Conservation (phyloP, 2,797 vertebrate genomes). For the Urosaurus nigricauda region DNA sequence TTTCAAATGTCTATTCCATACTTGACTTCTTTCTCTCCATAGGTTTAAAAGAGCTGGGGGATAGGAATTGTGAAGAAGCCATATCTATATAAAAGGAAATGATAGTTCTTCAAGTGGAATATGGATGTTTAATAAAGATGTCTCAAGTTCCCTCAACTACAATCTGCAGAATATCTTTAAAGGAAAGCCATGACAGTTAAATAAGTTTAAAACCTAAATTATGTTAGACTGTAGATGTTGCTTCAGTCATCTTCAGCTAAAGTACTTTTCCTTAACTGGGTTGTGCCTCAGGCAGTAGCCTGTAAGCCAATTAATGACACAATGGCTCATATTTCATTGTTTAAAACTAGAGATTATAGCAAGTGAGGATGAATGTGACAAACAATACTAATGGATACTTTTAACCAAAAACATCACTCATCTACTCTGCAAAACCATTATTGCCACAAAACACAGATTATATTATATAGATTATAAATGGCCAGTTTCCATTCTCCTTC, state of each 20-base stretch:
- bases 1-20: neutral
- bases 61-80: neutral
- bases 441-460: neutral
- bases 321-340: neutral
- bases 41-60: neutral
- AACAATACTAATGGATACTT: neutral
- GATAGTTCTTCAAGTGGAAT: neutral
- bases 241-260: constrained; percentile 2
- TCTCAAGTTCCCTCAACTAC: neutral
- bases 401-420: constrained; percentile 12
- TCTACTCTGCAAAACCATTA: neutral
- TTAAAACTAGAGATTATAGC: constrained; percentile 10
- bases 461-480: constrained; percentile 12
- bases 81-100: neutral
- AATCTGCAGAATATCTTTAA: neutral
- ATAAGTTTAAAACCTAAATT: constrained; percentile 8
- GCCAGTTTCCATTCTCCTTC: constrained; percentile 16
- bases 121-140: neutral
- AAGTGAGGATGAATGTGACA: neutral
- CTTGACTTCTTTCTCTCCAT: neutral
- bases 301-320: constrained; percentile 4
- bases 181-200: neutral
- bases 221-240: neutral
- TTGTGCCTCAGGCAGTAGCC: neutral
- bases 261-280: neutral